These are phyloP conservation scores for Acanthococcus lagerstroemiae DNA, from an alignment of 2,888 invertebrate species.

Conservation along the genomic window DNA sequence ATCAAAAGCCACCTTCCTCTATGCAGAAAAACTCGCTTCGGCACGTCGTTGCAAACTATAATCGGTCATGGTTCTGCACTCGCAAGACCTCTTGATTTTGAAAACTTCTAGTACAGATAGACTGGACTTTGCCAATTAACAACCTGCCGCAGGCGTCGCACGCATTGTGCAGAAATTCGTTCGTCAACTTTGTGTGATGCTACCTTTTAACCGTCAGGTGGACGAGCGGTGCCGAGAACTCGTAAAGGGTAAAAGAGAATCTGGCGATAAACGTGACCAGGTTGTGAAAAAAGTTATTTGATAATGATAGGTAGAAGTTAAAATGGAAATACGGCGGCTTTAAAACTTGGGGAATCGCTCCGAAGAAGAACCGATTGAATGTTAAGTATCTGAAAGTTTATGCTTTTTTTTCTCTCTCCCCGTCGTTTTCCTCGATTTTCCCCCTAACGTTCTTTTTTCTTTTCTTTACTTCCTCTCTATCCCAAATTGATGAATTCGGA, in stretches of 20 bases:
- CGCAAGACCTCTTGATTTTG: too few relatives aligned
- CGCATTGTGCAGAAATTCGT: too few relatives aligned
- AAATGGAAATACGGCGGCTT: conserved; percentile 4
- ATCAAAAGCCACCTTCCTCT: too few relatives aligned
- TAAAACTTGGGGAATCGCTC: conserved; percentile 5
- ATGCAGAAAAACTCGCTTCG: too few relatives aligned
- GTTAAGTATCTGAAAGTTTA: conserved; percentile 2
- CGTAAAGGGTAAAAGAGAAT: conserved; percentile 12
- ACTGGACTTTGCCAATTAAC: too few relatives aligned
- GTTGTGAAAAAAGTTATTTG: conserved; percentile 1
- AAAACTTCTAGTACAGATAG: too few relatives aligned
- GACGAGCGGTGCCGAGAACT: neutral
- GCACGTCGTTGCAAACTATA: too few relatives aligned
- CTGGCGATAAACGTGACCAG: conserved; percentile 9
- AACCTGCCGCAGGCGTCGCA: too few relatives aligned
- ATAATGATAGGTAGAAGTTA: conserved; percentile 11
- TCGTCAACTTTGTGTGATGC: neutral
- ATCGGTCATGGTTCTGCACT: too few relatives aligned
- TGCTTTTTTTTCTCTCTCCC: neutral
- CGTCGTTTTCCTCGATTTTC: too few relatives aligned
- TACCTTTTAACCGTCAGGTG: neutral
- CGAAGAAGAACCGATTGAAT: conserved; percentile 12
- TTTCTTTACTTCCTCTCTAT: neutral
- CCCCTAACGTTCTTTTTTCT: neutral
- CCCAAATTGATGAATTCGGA: too few relatives aligned